Evolutionary conservation across 1,140 invertebrate species (phyloP).

Genomic region (Alviniconcha marisindica): DNA sequence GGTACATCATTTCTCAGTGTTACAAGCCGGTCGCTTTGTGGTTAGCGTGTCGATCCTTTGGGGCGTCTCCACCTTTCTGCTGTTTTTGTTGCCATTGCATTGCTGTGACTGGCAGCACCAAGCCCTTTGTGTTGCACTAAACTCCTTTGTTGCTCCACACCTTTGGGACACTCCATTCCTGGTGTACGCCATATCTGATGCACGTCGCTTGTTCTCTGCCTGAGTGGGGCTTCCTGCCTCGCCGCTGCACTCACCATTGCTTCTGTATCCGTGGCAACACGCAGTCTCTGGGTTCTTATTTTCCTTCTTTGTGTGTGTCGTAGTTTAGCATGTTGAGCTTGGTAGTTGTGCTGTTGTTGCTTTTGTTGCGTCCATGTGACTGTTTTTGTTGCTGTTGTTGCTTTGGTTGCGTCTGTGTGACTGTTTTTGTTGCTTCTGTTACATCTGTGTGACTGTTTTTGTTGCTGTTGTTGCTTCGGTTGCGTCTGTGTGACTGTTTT

Average conservation of each 20-base stretch:
- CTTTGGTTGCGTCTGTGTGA: background rate
- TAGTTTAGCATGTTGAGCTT: too few relatives aligned
- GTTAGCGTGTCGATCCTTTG: too few relatives aligned
- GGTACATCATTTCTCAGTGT: too few relatives aligned
- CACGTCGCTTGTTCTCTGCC: background rate
- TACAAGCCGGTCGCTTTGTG: too few relatives aligned
- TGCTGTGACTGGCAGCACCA: too few relatives aligned
- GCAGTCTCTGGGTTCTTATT: background rate
- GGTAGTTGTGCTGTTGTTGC: background rate
- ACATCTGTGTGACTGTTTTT: background rate
- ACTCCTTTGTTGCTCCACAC: too few relatives aligned
- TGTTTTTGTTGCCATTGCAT: too few relatives aligned
- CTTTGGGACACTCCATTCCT: too few relatives aligned
- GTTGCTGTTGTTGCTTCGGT: background rate
- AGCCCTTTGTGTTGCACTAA: too few relatives aligned
- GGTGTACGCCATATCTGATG: too few relatives aligned
- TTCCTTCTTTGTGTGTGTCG: background rate
- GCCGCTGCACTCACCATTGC: background rate
- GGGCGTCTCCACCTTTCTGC: too few relatives aligned
- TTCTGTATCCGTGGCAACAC: conserved; percentile 8
- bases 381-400: background rate
- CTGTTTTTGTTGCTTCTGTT: background rate
- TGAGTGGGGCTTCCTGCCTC: conserved; percentile 19
- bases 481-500: too few relatives aligned
- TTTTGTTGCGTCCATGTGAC: background rate